These are phyloP conservation scores for Glossosoma conforme DNA, from an alignment of 1,140 invertebrate species.

Conservation along the genomic window DNA sequence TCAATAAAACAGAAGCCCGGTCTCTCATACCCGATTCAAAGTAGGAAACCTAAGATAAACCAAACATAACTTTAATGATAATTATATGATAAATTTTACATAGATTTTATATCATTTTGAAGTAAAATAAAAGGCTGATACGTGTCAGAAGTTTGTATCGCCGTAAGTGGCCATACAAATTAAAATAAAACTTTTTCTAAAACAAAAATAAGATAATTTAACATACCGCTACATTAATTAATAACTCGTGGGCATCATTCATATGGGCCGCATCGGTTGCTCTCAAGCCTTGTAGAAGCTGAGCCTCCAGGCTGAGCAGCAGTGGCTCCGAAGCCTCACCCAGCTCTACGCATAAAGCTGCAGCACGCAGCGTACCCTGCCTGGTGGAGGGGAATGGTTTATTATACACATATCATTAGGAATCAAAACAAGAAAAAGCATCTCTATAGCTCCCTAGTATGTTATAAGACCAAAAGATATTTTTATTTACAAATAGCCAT, in stretches of 20 bases:
- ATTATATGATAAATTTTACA: not conserved
- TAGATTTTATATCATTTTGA: not conserved
- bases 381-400: no score
- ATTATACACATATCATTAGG: no score
- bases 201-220: not conserved
- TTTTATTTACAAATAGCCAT: no score
- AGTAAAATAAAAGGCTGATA: no score
- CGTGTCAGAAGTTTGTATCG: no score
- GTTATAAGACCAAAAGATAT: not conserved
- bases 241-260: slow-evolving; percentile 17
- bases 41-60: slow-evolving; percentile 22
- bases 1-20: slow-evolving; percentile 13
- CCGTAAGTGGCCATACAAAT: no score
- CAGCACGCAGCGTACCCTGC: no score
- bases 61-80: not conserved
- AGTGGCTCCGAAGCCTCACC: no score
- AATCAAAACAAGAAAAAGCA: not conserved
- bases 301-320: no score
- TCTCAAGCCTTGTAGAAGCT: no score
- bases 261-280: slow-evolving; percentile 6
- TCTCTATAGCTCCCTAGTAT: not conserved
- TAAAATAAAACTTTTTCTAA: no score
- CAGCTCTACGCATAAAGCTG: no score
- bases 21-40: slow-evolving; percentile 17
- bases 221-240: slow-evolving; percentile 25